These are phyloP conservation scores for Drosophila monieri DNA, from an alignment of 2,888 invertebrate species.

Conservation along the genomic window DNA sequence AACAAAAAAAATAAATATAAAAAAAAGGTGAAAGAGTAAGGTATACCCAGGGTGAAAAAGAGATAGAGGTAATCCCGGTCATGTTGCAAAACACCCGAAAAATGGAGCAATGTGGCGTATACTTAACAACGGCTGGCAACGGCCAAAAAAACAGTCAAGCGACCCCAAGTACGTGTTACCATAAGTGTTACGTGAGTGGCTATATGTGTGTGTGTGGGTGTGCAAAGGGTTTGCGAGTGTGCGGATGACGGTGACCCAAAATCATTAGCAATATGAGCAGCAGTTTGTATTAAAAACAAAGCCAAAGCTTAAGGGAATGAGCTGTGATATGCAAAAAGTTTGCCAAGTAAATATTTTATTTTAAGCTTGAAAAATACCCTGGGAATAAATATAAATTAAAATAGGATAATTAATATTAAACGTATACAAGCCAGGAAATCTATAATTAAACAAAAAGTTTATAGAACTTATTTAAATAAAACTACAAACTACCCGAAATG, in stretches of 20 bases:
- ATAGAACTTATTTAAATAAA: neutral
- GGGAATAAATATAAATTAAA: neutral
- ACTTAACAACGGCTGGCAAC: conserved; percentile 46
- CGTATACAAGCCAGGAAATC: neutral
- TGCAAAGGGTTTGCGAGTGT: conserved; percentile 66
- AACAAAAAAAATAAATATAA: neutral
- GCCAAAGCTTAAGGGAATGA: conserved; percentile 43
- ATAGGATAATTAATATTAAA: neutral
- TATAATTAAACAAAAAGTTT: neutral
- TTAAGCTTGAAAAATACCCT: neutral
- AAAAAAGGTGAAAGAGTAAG: conserved; percentile 8
- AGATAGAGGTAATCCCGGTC: neutral
- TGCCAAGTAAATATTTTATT: neutral
- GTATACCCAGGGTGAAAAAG: neutral
- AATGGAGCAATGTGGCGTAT: conserved; percentile 48
- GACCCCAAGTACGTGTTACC: conserved; percentile 63
- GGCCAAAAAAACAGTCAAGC: conserved; percentile 22
- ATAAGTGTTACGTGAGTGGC: conserved; percentile 61
- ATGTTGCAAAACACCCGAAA: conserved; percentile 21
- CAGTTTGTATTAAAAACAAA: conserved; percentile 74
- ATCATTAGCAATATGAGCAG: conserved; percentile 80
- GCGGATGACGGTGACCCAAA: conserved; percentile 68
- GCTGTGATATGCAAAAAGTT: conserved; percentile 57
- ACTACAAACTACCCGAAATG: neutral
- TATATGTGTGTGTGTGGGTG: conserved; percentile 53